These are phyloP conservation scores for Burhinus bistriatus DNA, from an alignment of 2,113 vertebrate species.

Conservation along the genomic window DNA sequence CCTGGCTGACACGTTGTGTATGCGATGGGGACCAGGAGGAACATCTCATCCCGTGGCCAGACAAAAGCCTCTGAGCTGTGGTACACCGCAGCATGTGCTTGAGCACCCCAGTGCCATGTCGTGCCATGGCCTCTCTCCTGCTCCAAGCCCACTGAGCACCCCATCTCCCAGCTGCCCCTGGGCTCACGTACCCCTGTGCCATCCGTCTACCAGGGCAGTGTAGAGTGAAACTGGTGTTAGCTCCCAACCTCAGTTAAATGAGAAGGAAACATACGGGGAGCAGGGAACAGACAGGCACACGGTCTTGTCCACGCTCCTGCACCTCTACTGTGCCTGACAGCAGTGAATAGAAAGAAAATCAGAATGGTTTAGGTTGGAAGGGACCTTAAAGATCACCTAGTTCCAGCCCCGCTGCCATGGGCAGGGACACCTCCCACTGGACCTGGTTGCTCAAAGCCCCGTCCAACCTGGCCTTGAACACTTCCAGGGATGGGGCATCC, in stretches of 20 bases:
- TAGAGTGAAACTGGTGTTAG: background rate
- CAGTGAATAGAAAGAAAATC: background rate
- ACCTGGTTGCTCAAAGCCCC: too few species aligned
- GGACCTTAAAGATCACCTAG: too few species aligned
- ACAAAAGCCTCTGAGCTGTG: background rate
- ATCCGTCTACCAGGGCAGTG: background rate
- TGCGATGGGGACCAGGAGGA: background rate
- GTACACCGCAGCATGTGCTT: background rate
- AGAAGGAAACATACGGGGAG: background rate
- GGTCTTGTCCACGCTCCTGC: background rate
- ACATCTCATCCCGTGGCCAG: background rate
- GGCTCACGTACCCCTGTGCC: background rate
- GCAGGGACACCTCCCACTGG: too few species aligned
- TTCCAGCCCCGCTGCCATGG: too few species aligned
- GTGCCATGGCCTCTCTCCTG: background rate
- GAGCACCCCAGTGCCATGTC: accelerated
- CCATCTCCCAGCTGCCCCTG: accelerated
- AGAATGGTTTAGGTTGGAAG: too few species aligned
- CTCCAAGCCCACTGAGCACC: background rate
- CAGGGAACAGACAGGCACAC: background rate
- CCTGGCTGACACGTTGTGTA: background rate
- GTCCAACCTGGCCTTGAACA: too few species aligned
- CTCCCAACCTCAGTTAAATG: background rate
- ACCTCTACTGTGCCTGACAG: background rate
- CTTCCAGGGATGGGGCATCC: too few species aligned